Base-by-base conservation (phyloP, 1,140 invertebrate species). In the Monochamus saltuarius region DNA sequence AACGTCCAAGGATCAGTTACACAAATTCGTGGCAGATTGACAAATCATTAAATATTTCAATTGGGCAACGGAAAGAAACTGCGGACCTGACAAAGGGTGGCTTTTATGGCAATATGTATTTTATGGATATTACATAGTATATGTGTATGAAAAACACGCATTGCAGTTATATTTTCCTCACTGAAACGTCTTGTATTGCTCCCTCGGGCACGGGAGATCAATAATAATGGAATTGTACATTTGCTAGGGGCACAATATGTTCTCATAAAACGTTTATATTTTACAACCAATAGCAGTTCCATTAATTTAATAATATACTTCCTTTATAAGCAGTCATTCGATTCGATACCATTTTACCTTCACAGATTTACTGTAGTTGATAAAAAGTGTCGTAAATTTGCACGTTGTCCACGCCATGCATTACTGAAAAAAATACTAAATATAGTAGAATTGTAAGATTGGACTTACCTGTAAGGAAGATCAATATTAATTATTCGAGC, bases 71-170 rank as follows among this genome's bases (percentile, higher is more conserved):
- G 42, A 40, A 34, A n/a, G 17, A 38, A 14, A 34, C 16, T 39
- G 43, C n/a, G 45, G 40, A 16, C 38, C 42, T 39, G 52, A 64
- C 64, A 68, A 68, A 66, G 59, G 61, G 58, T 46, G 60, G 61
- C 60, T 66, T 64, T 68, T 69, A 64, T 60, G 52, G 57, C 64
- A 69, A 67, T 64, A 64, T 59, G 67, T 66, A 67, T 67, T 64
- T 69, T 67, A 69, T 69, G 62, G 65, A 64, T 67, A 69, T 69
- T 66, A 65, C 65, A 66, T 62, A 60, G 59, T 69, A 54, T 54
- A 54, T 54, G 39, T 42, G 52, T 43, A 54, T 39, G 52, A 54
- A 54, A 54, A 54, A 54, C 62, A 64, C 62, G 62, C 62, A 66
- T 64, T 68, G 64, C 61, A 63, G 67, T 64, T 54, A 68, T 65